Evolutionary conservation across 1,140 invertebrate species (phyloP), one percentile per base, ranked within the genome.

Genomic region (Bradynema listronoti): DNA sequence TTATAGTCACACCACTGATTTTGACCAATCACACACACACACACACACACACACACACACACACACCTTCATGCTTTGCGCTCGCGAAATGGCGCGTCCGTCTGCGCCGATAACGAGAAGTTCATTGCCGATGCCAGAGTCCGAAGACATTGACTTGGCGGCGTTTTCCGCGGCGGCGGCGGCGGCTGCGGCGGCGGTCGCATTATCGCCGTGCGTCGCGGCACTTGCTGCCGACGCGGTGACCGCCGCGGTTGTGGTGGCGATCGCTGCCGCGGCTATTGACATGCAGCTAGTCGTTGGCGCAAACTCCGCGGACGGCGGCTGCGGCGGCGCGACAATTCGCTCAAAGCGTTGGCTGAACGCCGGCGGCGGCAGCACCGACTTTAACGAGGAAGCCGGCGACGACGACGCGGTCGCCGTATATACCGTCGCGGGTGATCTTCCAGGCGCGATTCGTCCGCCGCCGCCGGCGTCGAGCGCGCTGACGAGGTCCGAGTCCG

Each of bases 341-440:
- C 56, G 45, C 24, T 61, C 59, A 47, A 61, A 61, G 22, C 41
- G 32, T 1, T 30, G 45, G 42, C 56, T 61, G 50, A 61, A 61
- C 5, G 59, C 59, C 1, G 59, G 59, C 34, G 59, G 59, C 4
- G 59, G 59, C 27, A 61, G 47, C 59, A 61, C 59, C 9, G 51
- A 29, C 16, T 57, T 5, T 22, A 52, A 52, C 49, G 59, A 61
- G 25, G 59, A 61, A 16, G 59, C 42, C 19, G 59, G 59, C 0
- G 59, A 61, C 14, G 59, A 61, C 43, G 53, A 32, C 6, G 34
- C 3, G 4, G 47, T 50, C 19, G 36, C 11, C 11, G 36, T n/a
- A n/a, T n/a, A n/a, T n/a, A n/a, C 9, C 33, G 25, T 24, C 29
- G 41, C 34, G 22, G 53, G n/a, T 50, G 53, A 5, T 27, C 30